Base-by-base conservation (phyloP, 2,888 invertebrate species). In the Metalampra italica region DNA sequence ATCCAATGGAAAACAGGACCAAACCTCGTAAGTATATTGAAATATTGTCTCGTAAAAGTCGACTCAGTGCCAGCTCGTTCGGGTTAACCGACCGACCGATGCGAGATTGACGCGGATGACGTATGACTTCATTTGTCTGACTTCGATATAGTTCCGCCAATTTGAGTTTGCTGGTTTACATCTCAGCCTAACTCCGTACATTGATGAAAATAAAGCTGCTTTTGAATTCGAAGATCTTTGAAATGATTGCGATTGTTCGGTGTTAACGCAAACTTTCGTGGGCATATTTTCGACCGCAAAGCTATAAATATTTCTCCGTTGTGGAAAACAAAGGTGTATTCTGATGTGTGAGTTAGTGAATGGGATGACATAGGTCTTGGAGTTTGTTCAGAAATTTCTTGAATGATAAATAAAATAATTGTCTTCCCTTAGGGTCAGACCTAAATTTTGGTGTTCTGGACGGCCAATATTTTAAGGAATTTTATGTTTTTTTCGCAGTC, bases 21-120 rank as follows among this genome's bases (percentile, higher is more conserved):
- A 63, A 62, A 60, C 76, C 88, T 89, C 86, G 80, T 89, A 89
- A 87, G 84, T 71, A 87, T 86, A 88, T 85, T 89, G 87, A 89
- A 87, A 86, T 88, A 89, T 88, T 69, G 77, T 75, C 75, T 77
- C 86, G 68, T 89, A 89, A 88, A 89, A 50, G 82, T 81, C 82
- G 66, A 68, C 75, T 67, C 71, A 63, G 64, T 68, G 73, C 75
- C 69, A 65, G 67, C 76, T 79, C 73, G 75, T 73, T 75, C 77
- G 62, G 75, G 66, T 75, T 79, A 82, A 85, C 83, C 78, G 78
- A 85, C 83, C 78, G 78, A 82, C 76, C 73, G 71, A 77, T 62
- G 57, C 59, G 64, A 77, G 78, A 82, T 78, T 79, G 82, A 80
- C 77, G 66, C 60, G 56, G 58, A 59, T 82, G 87, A 88, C 74